Evolutionary conservation across 2,797 vertebrate genomes (phyloP).

Genomic region (Myotis planiceps): DNA sequence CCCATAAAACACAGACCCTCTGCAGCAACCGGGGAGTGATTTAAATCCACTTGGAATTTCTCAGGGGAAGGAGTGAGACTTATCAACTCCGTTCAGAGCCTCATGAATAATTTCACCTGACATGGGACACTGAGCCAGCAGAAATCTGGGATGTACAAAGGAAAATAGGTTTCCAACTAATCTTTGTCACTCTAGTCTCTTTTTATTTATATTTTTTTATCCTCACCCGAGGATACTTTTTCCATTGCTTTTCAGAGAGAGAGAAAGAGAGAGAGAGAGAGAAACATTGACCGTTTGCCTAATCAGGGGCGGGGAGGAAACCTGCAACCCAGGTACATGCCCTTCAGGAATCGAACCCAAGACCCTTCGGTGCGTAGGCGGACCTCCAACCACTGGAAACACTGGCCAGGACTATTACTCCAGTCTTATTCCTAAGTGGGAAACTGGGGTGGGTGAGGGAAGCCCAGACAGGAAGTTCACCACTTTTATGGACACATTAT

Average conservation of each 20-base stretch:
- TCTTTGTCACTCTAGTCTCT: background rate
- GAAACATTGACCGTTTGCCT: no score
- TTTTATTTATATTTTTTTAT: no score
- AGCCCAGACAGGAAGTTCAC: background rate
- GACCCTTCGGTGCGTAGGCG: no score
- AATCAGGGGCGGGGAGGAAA: no score
- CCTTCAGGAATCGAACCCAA: no score
- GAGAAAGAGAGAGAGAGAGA: no score
- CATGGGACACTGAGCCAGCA: slow-evolving; percentile 38
- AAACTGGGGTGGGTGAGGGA: background rate
- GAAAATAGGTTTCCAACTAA: background rate
- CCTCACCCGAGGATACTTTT: no score
- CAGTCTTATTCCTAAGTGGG: background rate
- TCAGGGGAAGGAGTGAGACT: slow-evolving; percentile 24
- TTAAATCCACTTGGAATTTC: slow-evolving; percentile 48
- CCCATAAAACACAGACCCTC: slow-evolving; percentile 53
- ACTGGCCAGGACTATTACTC: background rate
- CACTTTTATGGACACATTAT: background rate
- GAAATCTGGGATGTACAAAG: slow-evolving; percentile 35
- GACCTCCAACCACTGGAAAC: no score
- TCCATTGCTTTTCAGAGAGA: no score
- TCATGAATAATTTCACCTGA: slow-evolving; percentile 60
- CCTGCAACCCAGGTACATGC: no score
- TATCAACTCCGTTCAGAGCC: slow-evolving; percentile 19
- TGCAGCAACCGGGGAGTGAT: slow-evolving; percentile 34